Conservation (phyloP, 2,888 invertebrate genomes). For the Altica lythri region DNA sequence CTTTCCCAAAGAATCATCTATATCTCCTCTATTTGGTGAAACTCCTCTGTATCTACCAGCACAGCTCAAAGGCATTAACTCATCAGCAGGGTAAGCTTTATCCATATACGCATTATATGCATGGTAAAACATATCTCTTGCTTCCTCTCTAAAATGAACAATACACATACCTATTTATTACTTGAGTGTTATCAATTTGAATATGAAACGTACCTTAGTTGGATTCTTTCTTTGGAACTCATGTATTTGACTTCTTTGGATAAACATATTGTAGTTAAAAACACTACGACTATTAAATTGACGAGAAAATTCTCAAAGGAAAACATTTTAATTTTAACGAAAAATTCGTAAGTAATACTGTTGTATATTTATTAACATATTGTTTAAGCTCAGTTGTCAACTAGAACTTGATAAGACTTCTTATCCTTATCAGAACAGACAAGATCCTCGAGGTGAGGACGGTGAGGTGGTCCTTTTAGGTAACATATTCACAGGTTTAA, state of each 20-base stretch:
- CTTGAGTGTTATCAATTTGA: not conserved
- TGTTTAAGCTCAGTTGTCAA: conserved; percentile 39
- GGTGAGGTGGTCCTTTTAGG: conserved; percentile 7
- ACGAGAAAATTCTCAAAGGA: conserved; percentile 38
- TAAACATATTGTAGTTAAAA: conserved; percentile 36
- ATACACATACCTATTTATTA: no score
- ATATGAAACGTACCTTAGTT: conserved; percentile 43
- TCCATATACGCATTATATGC: conserved; percentile 96
- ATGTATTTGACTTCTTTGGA: conserved; percentile 41
- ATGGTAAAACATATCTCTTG: conserved; percentile 95
- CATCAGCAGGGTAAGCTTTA: conserved; percentile 97
- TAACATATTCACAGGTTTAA: conserved; percentile 11
- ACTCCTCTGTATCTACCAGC: conserved; percentile 88
- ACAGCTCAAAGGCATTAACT: conserved; percentile 96
- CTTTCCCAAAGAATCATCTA: conserved; percentile 97
- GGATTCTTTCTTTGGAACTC: conserved; percentile 41
- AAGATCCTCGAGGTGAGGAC: conserved; percentile 5
- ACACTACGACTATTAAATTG: conserved; percentile 34
- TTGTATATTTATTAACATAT: conserved; percentile 44
- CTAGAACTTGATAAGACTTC: conserved; percentile 32
- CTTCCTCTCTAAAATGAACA: conserved; percentile 73
- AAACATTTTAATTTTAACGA: conserved; percentile 44
- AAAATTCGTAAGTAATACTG: conserved; percentile 46
- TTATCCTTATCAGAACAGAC: conserved; percentile 28
- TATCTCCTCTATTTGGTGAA: conserved; percentile 90